phyloP scores from a whole-genome alignment of 2,888 invertebrate genomes.

The Euplexia lucipara region DNA sequence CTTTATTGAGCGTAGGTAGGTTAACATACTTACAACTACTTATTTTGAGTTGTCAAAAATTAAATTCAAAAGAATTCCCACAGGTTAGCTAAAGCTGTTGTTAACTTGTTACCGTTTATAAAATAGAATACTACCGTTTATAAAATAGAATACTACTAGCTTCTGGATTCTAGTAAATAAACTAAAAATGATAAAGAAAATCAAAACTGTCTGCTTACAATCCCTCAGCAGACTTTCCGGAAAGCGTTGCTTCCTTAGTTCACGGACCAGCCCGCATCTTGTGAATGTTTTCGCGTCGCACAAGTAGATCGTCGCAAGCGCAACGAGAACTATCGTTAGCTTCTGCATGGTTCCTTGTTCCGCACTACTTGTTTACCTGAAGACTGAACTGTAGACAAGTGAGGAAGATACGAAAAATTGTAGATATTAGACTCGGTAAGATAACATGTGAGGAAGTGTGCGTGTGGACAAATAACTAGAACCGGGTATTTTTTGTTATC shows the following conservation, averaged over 20 bases:
- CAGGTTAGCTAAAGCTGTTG: too few species aligned
- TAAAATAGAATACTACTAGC: too few species aligned
- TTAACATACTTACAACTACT: too few species aligned
- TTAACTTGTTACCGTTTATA: too few species aligned
- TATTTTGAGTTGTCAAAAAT: too few species aligned
- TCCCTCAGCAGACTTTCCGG: conserved; percentile 75
- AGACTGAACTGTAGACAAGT: conserved; percentile 21
- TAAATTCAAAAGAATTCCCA: too few species aligned
- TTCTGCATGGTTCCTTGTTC: conserved; percentile 47
- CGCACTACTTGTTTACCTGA: conserved; percentile 29
- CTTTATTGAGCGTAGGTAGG: too few species aligned
- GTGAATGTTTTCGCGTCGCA: conserved; percentile 69
- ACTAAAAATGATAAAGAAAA: too few species aligned
- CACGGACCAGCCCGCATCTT: conserved; percentile 74
- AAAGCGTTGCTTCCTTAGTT: conserved; percentile 76
- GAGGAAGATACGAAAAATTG: conserved; percentile 20
- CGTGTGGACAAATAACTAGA: conserved; percentile 15
- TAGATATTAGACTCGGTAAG: conserved; percentile 31
- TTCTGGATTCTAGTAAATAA: too few species aligned
- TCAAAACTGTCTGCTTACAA: too few species aligned
- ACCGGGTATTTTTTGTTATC: conserved; percentile 61
- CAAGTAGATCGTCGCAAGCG: conserved; percentile 49
- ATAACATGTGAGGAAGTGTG: conserved; percentile 10
- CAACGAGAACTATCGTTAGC: conserved; percentile 43
- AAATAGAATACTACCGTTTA: too few species aligned